Evolutionary conservation across 2,797 vertebrate species (phyloP), one percentile per base, ranked within the genome.

Genomic region (Sebastes minor): DNA sequence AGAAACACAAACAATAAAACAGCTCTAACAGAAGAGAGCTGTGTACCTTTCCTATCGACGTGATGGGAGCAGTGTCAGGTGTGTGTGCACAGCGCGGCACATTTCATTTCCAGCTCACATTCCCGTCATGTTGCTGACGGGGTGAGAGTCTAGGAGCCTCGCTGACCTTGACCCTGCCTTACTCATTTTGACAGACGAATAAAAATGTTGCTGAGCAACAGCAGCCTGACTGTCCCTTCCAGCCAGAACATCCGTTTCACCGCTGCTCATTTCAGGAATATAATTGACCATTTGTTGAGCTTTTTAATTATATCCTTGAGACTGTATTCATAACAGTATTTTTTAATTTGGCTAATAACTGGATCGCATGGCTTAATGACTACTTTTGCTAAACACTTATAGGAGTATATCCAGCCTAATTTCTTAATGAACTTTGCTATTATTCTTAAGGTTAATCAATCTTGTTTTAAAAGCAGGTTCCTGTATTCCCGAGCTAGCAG

Each of bases 161-260:
- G 9, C 27, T 77, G 83, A 88, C 88, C 90, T 89, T 79, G 73
- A 71, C 63, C 59, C 64, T 60, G 10, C 13, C 42, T 71, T 69
- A 63, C 59, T 71, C 64, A 71, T 74, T 60, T 53, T 79, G 76
- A 81, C 52, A 76, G 25, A 74, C 68, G 52, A 84, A 60, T 46
- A 11, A 23, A 76, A 75, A 76, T 46, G 80, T 86, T 91, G 80
- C 83, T 61, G 71, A 84, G 86, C 84, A 91, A 87, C 88, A 75
- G 56, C 59, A 22, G 52, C 57, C 16, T 32, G 38, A 22, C 33
- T 59, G 23, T 70, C 57, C 53, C 57, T 62, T 80, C 46, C n/a
- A 56, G 66, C 23, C 23, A 56, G 11, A 49, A 52, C 35, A 32
- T 66, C 30, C 8, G 14, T 16, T 32, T 63, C 42, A 9, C 18